A percentile compares a stretch with the other conserved stretches of the same genome.
Evolutionary conservation across 2,113 vertebrate species (phyloP).

Genomic region (Pterocles gutturalis): DNA sequence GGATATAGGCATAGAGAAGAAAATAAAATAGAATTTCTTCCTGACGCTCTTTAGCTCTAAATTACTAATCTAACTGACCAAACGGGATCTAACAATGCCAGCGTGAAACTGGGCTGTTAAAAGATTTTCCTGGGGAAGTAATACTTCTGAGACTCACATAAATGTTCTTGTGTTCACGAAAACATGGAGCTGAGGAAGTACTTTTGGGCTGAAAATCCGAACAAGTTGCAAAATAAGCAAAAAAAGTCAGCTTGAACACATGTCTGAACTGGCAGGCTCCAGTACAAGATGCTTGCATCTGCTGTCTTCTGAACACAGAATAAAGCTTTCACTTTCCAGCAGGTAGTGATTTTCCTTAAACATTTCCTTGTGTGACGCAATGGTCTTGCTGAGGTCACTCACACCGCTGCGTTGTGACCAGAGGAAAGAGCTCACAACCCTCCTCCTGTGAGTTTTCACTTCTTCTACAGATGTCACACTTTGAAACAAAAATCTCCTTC

Average conservation of each 20-base stretch:
- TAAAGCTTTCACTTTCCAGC: neutral
- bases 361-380: neutral
- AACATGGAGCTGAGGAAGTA: neutral
- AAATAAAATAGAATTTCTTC: neutral
- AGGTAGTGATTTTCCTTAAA: neutral
- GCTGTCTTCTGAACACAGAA: neutral
- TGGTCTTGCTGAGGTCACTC: neutral
- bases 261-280: neutral
- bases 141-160: neutral
- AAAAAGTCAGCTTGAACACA: neutral
- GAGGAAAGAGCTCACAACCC: neutral
- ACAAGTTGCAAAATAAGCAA: neutral
- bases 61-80: neutral
- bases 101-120: neutral
- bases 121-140: neutral
- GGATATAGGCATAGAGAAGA: neutral
- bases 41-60: neutral
- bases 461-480: neutral
- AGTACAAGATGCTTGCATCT: neutral
- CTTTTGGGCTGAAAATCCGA: neutral
- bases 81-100: neutral
- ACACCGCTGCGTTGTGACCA: neutral
- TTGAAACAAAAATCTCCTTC: neutral
- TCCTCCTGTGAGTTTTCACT: neutral
- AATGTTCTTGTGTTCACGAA: neutral